Evolutionary conservation across 2,797 vertebrate genomes (phyloP).

Genomic region (Aeoliscus strigatus): DNA sequence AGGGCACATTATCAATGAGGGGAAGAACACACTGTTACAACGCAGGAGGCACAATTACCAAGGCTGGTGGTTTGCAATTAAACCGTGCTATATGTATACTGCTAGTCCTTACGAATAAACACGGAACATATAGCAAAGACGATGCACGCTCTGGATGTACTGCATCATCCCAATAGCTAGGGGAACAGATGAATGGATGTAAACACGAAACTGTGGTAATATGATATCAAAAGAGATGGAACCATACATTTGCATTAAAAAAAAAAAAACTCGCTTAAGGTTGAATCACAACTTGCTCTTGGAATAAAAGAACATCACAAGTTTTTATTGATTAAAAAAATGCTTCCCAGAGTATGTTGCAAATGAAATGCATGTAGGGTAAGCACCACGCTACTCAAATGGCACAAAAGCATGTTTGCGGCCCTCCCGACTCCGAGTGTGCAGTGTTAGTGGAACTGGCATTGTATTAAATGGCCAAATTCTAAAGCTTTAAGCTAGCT

Average conservation of each 20-base stretch:
- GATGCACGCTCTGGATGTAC: conserved; percentile 24
- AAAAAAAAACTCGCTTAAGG: conserved; percentile 4
- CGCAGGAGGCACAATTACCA: conserved; percentile 67
- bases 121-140: conserved; percentile 45
- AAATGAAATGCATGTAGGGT: conserved; percentile 59
- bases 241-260: conserved; percentile 4
- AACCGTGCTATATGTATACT: conserved; percentile 55
- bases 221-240: conserved; percentile 23
- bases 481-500: conserved; percentile 26
- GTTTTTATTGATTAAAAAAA: conserved; percentile 63
- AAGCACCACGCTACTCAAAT: conserved; percentile 49
- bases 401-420: conserved; percentile 39
- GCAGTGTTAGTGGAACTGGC: conserved; percentile 24
- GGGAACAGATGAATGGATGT: conserved; percentile 45
- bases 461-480: conserved; percentile 38
- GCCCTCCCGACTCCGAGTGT: conserved; percentile 28
- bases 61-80: conserved; percentile 58
- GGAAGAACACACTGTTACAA: conserved; percentile 61
- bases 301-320: conserved; percentile 26
- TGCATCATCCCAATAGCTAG: conserved; percentile 45
- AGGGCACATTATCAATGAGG: conserved; percentile 60
- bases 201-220: conserved; percentile 39
- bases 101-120: conserved; percentile 49
- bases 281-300: conserved; percentile 5
- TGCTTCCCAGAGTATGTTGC: conserved; percentile 45